A percentile compares a stretch with the other conserved stretches of the same genome.
Conservation (phyloP, 2,888 invertebrate genomes). For the Cephus sareptanus region DNA sequence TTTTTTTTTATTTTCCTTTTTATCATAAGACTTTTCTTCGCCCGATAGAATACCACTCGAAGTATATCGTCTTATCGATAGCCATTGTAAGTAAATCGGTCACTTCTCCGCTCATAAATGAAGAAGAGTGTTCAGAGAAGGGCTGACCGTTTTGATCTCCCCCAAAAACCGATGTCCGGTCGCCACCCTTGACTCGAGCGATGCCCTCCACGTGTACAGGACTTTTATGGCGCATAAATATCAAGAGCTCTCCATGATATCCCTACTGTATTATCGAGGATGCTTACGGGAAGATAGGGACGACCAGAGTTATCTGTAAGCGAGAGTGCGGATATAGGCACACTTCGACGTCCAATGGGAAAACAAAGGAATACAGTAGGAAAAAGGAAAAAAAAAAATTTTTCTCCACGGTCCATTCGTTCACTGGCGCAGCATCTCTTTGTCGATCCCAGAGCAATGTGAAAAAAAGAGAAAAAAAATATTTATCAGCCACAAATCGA, state of each 20-base stretch:
- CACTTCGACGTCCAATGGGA: background rate
- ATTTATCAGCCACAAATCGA: background rate
- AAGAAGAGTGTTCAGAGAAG: slow-evolving; percentile 37
- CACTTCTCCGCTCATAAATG: slow-evolving; percentile 57
- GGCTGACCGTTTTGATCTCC: slow-evolving; percentile 44
- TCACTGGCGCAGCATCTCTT: background rate
- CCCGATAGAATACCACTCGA: slow-evolving; percentile 25
- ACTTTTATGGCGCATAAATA: slow-evolving; percentile 66
- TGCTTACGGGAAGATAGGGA: slow-evolving; percentile 44
- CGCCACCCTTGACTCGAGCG: slow-evolving; percentile 59
- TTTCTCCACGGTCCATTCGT: background rate
- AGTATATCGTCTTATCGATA: slow-evolving; percentile 38
- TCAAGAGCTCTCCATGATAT: slow-evolving; percentile 61
- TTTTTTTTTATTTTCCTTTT: background rate
- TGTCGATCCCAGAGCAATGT: background rate
- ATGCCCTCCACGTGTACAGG: slow-evolving; percentile 52
- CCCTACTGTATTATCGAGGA: slow-evolving; percentile 62
- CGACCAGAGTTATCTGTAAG: slow-evolving; percentile 30
- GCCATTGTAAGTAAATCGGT: slow-evolving; percentile 62
- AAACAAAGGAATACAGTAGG: background rate
- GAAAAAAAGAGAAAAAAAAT: background rate
- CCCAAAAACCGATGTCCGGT: slow-evolving; percentile 59
- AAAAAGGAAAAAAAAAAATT: background rate
- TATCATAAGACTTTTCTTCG: background rate
- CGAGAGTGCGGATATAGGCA: slow-evolving; percentile 10